phyloP scores from a whole-genome alignment of 1,140 invertebrate species.

The Nasonia longicornis region DNA sequence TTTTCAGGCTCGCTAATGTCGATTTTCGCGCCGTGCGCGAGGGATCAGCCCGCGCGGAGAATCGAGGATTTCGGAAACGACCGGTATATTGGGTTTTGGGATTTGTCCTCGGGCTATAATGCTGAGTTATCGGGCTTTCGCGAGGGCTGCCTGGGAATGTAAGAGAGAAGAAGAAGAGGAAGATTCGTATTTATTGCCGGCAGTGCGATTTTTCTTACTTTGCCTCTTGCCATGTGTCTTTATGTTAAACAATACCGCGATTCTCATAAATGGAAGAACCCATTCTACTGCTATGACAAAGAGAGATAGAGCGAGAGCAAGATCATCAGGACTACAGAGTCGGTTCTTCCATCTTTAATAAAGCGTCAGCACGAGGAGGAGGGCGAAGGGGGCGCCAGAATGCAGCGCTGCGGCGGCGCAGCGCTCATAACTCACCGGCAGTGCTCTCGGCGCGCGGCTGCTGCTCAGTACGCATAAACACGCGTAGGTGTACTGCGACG shows the following conservation, averaged over 20 bases:
- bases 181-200: too few relatives aligned
- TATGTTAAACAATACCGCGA: background rate
- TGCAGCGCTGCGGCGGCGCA: background rate
- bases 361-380: background rate
- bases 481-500: conserved; percentile 17
- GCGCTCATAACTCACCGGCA: conserved; percentile 22
- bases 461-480: conserved; percentile 1
- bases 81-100: background rate
- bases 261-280: background rate
- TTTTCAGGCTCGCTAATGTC: conserved; percentile 1
- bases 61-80: background rate
- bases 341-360: conserved; percentile 26
- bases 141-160: background rate
- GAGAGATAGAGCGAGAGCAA: background rate
- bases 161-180: background rate
- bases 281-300: background rate
- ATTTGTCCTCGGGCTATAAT: background rate
- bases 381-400: background rate
- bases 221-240: background rate
- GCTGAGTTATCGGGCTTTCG: background rate
- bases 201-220: background rate
- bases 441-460: background rate
- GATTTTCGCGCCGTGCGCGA: background rate
- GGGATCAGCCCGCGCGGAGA: background rate
- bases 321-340: too few relatives aligned